Conservation (phyloP, 2,797 vertebrate species). For the Hippoglossus hippoglossus region DNA sequence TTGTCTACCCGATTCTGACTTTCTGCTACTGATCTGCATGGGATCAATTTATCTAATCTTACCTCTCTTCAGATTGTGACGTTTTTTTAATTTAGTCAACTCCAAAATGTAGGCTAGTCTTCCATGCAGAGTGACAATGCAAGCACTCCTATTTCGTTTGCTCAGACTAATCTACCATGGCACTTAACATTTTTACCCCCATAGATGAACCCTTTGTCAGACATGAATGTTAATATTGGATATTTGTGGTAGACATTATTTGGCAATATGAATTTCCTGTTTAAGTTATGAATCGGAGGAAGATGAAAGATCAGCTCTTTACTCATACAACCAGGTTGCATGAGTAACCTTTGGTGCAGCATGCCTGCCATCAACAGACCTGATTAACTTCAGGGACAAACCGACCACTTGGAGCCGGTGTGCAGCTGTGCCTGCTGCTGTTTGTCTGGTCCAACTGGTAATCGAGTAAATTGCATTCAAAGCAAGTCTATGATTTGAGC, state of each 20-base stretch:
- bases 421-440: slow-evolving; percentile 35
- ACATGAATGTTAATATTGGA: neutral
- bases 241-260: neutral
- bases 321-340: slow-evolving; percentile 1
- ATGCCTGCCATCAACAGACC: slow-evolving; percentile 19
- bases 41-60: too few species aligned
- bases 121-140: neutral
- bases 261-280: neutral
- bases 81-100: neutral
- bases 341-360: slow-evolving; percentile 11
- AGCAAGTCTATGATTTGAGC: slow-evolving; percentile 11
- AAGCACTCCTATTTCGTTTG: neutral
- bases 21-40: too few species aligned
- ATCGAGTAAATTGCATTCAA: slow-evolving; percentile 44
- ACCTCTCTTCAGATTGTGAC: too few species aligned
- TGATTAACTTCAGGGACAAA: slow-evolving; percentile 31
- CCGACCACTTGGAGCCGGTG: slow-evolving; percentile 13
- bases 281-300: neutral
- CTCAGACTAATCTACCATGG: neutral
- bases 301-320: neutral
- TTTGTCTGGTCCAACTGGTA: slow-evolving; percentile 29
- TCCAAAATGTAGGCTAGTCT: neutral
- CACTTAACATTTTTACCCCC: neutral
- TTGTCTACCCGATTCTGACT: too few species aligned
- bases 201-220: neutral